Evolutionary conservation across 2,113 vertebrate species (phyloP), one percentile per base, ranked within the genome.

Genomic region (Cololabis saira): DNA sequence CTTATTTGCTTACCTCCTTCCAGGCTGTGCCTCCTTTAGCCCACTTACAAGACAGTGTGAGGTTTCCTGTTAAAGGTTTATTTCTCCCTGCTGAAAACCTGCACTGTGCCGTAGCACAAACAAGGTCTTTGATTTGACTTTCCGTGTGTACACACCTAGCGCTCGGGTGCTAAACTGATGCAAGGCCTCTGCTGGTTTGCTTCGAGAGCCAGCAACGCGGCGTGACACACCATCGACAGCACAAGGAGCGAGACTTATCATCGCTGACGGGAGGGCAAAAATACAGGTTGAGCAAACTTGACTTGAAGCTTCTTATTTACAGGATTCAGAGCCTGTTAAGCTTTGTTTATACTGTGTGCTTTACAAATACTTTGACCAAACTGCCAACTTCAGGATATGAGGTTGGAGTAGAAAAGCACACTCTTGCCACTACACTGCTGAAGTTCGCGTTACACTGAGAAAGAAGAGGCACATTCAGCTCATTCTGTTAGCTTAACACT

Each of bases 31-130:
- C 90, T 89, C 91, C 89, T 91, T 92, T 90, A 91, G 87, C 91
- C 92, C 58, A 89, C 87, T 93, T 93, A 93, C 92, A 85, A 86
- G 81, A 81, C 14, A 71, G 81, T 92, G 91, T 92, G 94, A 94
- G 92, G 92, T 94, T 94, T 94, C 90, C 91, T 89, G 89, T 92
- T 90, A 88, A 91, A 86, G 86, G 87, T 87, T 90, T 88, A 89
- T 91, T 92, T 89, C 91, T 91, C 66, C 76, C 58, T 74, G 72
- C 90, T 93, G 86, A 89, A 91, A 90, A 82, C 53, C 88, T 81
- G 81, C 83, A 71, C 58, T 85, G 82, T 88, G 85, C 87, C 62
- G 80, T 73, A 76, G 83, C 72, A 89, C 89, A 93, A 87, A 87
- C 85, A 75, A 81, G 86, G 2, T 81, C 85, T 86, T 92, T 92